Percentiles rank a stretch among this genome's conserved stretches.
phyloP scores from a whole-genome alignment of 2,888 invertebrate species.

The Nomada flava region DNA sequence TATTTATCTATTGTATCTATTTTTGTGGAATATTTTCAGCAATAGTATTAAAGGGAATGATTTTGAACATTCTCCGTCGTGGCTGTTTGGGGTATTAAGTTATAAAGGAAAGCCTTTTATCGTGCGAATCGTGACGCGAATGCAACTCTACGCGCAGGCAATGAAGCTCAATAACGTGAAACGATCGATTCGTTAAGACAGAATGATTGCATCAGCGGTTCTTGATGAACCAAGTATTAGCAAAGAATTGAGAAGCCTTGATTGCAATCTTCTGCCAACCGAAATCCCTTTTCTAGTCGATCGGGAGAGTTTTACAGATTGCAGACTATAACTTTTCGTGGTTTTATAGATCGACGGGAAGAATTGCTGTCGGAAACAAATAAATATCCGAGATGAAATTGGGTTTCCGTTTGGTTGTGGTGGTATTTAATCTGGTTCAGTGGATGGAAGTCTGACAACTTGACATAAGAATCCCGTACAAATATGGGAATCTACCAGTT shows the following conservation, averaged over 20 bases:
- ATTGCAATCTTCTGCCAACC: conserved; percentile 60
- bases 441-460: neutral
- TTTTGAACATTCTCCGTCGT: neutral
- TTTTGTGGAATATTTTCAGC: too few species aligned
- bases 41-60: neutral
- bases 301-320: conserved; percentile 37
- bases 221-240: conserved; percentile 62
- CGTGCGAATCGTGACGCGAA: conserved; percentile 38
- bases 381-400: neutral
- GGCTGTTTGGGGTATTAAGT: conserved; percentile 11
- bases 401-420: neutral
- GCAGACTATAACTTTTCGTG: conserved; percentile 4
- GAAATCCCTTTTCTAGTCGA: conserved; percentile 11
- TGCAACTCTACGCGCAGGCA: conserved; percentile 23
- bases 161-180: conserved; percentile 49
- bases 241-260: conserved; percentile 62
- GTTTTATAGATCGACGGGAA: neutral
- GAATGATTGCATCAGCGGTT: conserved; percentile 67
- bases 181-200: conserved; percentile 64
- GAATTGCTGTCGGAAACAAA: conserved; percentile 24
- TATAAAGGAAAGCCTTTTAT: conserved; percentile 8
- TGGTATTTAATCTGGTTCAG: neutral
- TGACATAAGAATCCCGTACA: neutral
- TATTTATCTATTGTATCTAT: too few species aligned
- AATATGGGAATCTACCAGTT: too few species aligned